These are phyloP conservation scores for Allobates femoralis DNA, from an alignment of 2,797 vertebrate species.

Conservation along the genomic window DNA sequence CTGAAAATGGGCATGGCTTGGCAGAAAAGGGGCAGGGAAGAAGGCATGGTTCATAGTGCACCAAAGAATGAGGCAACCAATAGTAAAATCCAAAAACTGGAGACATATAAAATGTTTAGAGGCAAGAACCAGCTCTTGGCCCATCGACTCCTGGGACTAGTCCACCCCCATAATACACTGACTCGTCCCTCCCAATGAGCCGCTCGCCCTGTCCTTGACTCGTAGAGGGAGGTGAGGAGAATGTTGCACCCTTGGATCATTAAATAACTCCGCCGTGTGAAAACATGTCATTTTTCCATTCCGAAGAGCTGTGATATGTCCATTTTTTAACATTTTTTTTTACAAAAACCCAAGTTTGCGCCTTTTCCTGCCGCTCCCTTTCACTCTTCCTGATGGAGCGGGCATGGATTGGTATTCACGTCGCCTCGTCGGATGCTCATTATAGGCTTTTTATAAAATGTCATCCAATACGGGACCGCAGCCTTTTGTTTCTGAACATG, in stretches of 20 bases:
- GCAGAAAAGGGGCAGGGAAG: too few species aligned
- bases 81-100: too few species aligned
- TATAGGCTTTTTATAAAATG: conserved; percentile 28
- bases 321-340: too few species aligned
- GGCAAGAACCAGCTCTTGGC: too few species aligned
- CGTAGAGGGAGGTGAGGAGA: not conserved
- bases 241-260: not conserved
- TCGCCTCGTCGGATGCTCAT: not conserved
- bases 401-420: not conserved
- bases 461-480: not conserved
- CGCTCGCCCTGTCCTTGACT: not conserved
- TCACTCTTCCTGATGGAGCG: not conserved
- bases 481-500: not conserved
- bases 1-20: too few species aligned
- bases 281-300: not conserved
- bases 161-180: not conserved
- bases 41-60: too few species aligned
- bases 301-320: not conserved
- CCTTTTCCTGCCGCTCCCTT: not conserved
- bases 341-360: not conserved
- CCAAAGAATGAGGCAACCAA: too few species aligned
- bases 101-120: too few species aligned
- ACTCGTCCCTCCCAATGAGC: not conserved
- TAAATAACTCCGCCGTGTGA: not conserved
- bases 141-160: too few species aligned